Evolutionary conservation across 2,888 invertebrate genomes (phyloP).

Genomic region (Drosophila algonquin): DNA sequence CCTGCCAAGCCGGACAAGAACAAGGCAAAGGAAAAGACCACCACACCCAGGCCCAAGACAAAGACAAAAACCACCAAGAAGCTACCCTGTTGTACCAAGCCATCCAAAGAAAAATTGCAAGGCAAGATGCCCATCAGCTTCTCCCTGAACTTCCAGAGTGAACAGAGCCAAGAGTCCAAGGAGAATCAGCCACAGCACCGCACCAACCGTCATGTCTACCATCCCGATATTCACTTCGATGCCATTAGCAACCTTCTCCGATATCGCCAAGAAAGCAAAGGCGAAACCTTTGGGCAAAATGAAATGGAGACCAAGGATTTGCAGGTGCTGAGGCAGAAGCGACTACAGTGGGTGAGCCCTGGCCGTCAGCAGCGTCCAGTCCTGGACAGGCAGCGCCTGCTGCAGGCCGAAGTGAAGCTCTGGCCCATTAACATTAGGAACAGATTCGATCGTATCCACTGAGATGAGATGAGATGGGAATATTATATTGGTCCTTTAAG

Average conservation of each 20-base stretch:
- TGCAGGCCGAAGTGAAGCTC: conserved; percentile 49
- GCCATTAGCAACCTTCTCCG: conserved; percentile 45
- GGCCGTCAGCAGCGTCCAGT: neutral
- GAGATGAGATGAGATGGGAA: no score
- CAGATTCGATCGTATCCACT: neutral
- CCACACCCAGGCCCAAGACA: conserved; percentile 1
- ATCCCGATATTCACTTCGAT: conserved; percentile 34
- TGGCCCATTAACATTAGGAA: conserved; percentile 36
- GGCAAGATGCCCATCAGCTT: neutral
- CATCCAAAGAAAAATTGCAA: neutral
- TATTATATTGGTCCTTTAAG: neutral
- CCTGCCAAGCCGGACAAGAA: conserved; percentile 2
- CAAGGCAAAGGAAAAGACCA: neutral
- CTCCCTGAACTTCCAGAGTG: conserved; percentile 6
- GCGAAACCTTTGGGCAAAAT: neutral
- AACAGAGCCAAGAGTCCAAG: neutral
- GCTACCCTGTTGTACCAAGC: conserved; percentile 47
- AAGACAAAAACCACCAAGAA: conserved; percentile 25
- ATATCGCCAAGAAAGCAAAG: conserved; percentile 26
- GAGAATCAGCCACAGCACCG: neutral
- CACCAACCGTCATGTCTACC: neutral
- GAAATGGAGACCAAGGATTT: neutral
- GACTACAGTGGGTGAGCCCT: neutral
- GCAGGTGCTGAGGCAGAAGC: neutral
- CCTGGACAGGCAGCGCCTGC: conserved; percentile 24